Evolutionary conservation across 2,113 vertebrate genomes (phyloP).

Genomic region (Alosa alosa): DNA sequence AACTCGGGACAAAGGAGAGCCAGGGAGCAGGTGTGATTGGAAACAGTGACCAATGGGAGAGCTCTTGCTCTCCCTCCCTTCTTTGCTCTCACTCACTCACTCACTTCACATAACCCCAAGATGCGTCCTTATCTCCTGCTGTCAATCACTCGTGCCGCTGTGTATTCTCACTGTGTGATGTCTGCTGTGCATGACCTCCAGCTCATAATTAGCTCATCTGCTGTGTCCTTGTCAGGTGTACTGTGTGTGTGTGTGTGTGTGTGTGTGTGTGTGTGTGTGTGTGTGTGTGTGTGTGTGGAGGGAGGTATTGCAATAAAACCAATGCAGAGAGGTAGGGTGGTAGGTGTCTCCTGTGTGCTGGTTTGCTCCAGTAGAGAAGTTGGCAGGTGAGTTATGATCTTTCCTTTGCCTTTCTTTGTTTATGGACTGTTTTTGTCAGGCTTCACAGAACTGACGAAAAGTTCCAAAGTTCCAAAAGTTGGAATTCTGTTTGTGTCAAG

Average conservation of each 20-base stretch:
- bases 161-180: background rate
- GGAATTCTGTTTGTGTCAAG: background rate
- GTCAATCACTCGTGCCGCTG: background rate
- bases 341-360: background rate
- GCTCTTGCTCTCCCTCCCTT: constrained; percentile 23
- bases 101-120: constrained; percentile 28
- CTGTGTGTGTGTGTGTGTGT: constrained; percentile 9
- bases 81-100: background rate
- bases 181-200: constrained; percentile 14
- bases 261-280: background rate
- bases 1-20: constrained; percentile 50
- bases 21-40: constrained; percentile 62
- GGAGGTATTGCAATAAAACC: background rate
- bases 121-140: constrained; percentile 26
- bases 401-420: background rate
- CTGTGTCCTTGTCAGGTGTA: constrained; percentile 14
- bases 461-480: no score
- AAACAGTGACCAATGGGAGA: constrained; percentile 49
- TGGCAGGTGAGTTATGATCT: background rate
- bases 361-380: background rate
- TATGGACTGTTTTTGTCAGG: background rate
- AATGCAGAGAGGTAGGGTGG: background rate
- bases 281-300: no score
- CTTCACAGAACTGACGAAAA: background rate
- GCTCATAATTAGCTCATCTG: background rate